A percentile compares a stretch with the other conserved stretches of the same genome.
These are phyloP conservation scores for Luehdorfia chinensis DNA, from an alignment of 1,140 invertebrate genomes.

Conservation along the genomic window DNA sequence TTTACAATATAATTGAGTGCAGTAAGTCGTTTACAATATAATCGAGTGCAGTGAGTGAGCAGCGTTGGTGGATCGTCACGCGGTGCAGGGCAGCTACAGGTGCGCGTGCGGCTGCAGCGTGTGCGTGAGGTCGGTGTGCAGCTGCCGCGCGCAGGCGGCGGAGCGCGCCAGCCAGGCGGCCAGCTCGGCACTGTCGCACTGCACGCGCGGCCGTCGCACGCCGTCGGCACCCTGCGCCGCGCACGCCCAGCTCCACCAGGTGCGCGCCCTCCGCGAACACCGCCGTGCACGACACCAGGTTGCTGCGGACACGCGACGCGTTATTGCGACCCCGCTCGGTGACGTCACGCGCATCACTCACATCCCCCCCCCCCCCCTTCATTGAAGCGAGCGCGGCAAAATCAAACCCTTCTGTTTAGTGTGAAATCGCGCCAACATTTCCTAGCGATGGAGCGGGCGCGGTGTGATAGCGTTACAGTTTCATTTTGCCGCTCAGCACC, in stretches of 20 bases:
- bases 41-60: no score
- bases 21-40: no score
- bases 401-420: no score
- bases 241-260: conserved; percentile 88
- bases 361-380: no score
- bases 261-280: conserved; percentile 77
- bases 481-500: no score
- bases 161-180: conserved; percentile 85
- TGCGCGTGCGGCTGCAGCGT: conserved; percentile 66
- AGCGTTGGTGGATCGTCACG: no score
- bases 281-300: conserved; percentile 80
- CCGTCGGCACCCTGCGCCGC: conserved; percentile 77
- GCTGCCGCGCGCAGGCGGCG: conserved; percentile 90
- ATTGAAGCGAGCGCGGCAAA: no score
- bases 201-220: conserved; percentile 85
- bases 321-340: not conserved
- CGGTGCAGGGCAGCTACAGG: no score
- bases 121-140: conserved; percentile 88
- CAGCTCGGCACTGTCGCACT: conserved; percentile 88
- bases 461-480: no score
- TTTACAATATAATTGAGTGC: no score
- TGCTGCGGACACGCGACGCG: conserved; percentile 53
- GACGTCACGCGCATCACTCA: not conserved
- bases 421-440: no score
- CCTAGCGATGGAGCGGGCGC: no score